Evolutionary conservation across 1,140 invertebrate genomes (phyloP).

Genomic region (Littorina saxatilis): DNA sequence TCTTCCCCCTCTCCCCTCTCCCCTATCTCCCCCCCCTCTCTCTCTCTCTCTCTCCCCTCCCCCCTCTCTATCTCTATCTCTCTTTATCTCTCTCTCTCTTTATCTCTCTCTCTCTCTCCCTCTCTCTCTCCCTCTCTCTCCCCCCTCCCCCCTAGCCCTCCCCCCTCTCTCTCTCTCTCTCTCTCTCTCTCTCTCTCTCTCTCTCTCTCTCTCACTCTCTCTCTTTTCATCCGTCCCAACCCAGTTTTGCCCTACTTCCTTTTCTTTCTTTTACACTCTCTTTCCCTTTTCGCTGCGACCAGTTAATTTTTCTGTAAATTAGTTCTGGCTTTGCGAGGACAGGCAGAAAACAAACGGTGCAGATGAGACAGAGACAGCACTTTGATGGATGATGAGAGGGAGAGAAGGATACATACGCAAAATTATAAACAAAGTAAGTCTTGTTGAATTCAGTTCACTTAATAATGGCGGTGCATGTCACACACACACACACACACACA

Average conservation of each 20-base stretch:
- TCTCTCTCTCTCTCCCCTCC: neutral
- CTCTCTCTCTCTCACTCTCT: conserved; percentile 1
- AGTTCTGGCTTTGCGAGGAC: no score
- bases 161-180: neutral
- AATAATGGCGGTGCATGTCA: no score
- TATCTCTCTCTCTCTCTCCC: neutral
- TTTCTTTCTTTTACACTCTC: neutral
- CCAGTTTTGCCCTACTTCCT: neutral
- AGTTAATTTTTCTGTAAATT: neutral
- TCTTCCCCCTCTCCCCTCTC: neutral
- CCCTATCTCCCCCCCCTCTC: neutral
- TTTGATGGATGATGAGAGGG: no score
- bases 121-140: neutral
- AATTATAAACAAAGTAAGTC: no score
- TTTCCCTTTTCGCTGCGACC: no score
- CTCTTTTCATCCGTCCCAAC: neutral
- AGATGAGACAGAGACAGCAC: neutral
- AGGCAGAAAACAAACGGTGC: no score
- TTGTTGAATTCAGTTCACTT: no score
- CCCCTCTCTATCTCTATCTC: neutral
- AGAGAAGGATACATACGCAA: no score
- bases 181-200: neutral
- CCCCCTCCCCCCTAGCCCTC: neutral
- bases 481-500: no score
- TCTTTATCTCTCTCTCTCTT: neutral